Conservation (phyloP, 2,797 vertebrate genomes). For the Sebastes taczanowskii region DNA sequence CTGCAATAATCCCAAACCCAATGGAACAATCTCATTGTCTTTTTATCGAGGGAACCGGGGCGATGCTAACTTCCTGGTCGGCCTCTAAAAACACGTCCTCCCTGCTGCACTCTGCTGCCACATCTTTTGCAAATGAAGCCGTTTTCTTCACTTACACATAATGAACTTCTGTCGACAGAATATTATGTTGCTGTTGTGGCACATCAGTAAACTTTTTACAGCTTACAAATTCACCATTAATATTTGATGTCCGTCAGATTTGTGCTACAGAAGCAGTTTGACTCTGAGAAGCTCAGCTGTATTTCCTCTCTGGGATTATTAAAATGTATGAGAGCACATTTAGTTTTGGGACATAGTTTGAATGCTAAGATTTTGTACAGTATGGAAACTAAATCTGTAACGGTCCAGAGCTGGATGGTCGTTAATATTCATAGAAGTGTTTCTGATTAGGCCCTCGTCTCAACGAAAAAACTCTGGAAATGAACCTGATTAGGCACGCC, state of each 20-base stretch:
- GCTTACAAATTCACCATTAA: conserved; percentile 40
- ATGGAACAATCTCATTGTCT: too few species aligned
- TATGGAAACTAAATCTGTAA: conserved; percentile 18
- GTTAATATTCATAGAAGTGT: conserved; percentile 58
- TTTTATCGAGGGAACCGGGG: too few species aligned
- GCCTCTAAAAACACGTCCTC: too few species aligned
- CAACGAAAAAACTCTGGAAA: conserved; percentile 38
- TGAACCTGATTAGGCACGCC: conserved; percentile 37
- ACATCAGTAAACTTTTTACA: conserved; percentile 13
- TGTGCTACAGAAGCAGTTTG: conserved; percentile 40
- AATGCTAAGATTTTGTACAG: conserved; percentile 22
- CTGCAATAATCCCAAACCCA: too few species aligned
- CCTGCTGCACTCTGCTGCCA: background rate
- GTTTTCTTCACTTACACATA: background rate
- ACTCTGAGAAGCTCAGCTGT: background rate
- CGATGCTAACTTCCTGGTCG: too few species aligned
- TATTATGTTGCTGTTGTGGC: background rate
- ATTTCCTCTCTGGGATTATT: conserved; percentile 22
- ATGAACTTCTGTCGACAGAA: background rate
- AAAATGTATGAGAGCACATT: conserved; percentile 45
- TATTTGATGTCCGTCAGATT: conserved; percentile 49
- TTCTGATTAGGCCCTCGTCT: conserved; percentile 36
- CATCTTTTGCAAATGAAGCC: background rate
- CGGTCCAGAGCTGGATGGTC: background rate
- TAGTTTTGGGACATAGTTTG: conserved; percentile 10